Evolutionary conservation across 2,888 invertebrate genomes (phyloP), one percentile per base, ranked within the genome.

Genomic region (Xylocampa areola): DNA sequence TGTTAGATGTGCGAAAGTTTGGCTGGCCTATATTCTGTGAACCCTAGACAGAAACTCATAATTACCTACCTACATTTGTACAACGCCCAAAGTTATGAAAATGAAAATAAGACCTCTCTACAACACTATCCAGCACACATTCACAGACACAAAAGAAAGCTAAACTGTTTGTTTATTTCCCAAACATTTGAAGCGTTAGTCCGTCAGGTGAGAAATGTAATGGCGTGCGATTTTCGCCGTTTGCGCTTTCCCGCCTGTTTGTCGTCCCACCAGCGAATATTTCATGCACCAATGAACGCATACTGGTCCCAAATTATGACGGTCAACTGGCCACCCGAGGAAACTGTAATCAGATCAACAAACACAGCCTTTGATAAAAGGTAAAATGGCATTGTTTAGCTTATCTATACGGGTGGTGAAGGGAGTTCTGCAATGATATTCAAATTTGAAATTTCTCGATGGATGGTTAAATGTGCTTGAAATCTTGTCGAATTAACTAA

Each of bases 301-400:
- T 88, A 87, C 86, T 81, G 86, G 82, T 78, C 85, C 88, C 82
- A 84, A 90, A 94, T 94, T 94, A 94, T 93, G 82, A 92, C 93
- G 94, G 94, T 92, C 94, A 94, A 90, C 88, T 93, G 93, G 80
- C 85, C 89, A 90, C 87, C 85, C 74, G 80, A 79, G 77, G 79
- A 82, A 76, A 65, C 68, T 70, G 78, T 90, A 92, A 93, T 93
- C 92, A 90, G 92, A 90, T 92, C 84, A 77, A 87, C 90, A 94
- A 92, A 93, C 88, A 91, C 83, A 81, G 82, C 85, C 86, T 88
- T 86, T 88, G 87, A 86, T 87, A 87, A 81, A 76, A 87, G 88
- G 88, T 85, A 88, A 82, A 82, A 74, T 67, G 74, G 80, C 87
- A 87, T 88, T 88, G 89, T 85, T 68, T 48, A 25, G 43, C 48